Evolutionary conservation across 2,797 vertebrate species (phyloP), one percentile per base, ranked within the genome.

Genomic region (Apogon hyalosoma): DNA sequence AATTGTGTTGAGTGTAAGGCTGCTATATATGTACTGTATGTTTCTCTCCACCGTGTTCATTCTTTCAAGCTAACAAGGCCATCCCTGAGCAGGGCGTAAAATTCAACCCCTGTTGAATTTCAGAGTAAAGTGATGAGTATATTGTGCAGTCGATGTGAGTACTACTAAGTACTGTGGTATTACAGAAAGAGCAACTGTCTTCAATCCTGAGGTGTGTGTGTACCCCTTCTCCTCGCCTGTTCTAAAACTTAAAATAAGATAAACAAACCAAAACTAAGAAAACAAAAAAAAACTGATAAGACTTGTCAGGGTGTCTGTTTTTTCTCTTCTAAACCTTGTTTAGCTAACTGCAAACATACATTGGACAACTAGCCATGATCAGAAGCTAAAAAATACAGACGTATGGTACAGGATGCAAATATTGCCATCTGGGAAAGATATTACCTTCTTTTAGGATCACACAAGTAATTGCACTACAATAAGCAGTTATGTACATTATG

Each of bases 51-150:
- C 92, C 87, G 73, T 93, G 92, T 85, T 94, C 93, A 93, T 94
- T 94, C 88, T 93, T 95, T 96, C 94, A 95, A 95, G 92, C 94
- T 95, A 96, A 95, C 92, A 92, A 97, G 94, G 95, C 95, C 95
- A 95, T 98, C 96, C 97, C 97, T 99, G 97, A 99, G 97, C 95
- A 92, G 92, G 92, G 90, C 84, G 59, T 79, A 93, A 93, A 94
- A 93, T 93, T 92, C 94, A 92, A 95, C 94, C 88, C 89, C 85
- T 64, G 90, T 92, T 93, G 94, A 95, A 94, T 92, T 92, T 89
- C 90, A 68, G 91, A 93, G 92, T 93, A 92, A 92, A 93, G 94
- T 94, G 95, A 93, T 92, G 90, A 91, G 94, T 93, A 91, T 93
- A 87, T 95, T 97, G 97, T 98, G 96, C 97, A 97, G 92, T 94